A percentile compares a stretch with the other conserved stretches of the same genome.
These are phyloP conservation scores for Dimorphilus gyrociliatus DNA, from an alignment of 2,888 invertebrate genomes.

Conservation along the genomic window DNA sequence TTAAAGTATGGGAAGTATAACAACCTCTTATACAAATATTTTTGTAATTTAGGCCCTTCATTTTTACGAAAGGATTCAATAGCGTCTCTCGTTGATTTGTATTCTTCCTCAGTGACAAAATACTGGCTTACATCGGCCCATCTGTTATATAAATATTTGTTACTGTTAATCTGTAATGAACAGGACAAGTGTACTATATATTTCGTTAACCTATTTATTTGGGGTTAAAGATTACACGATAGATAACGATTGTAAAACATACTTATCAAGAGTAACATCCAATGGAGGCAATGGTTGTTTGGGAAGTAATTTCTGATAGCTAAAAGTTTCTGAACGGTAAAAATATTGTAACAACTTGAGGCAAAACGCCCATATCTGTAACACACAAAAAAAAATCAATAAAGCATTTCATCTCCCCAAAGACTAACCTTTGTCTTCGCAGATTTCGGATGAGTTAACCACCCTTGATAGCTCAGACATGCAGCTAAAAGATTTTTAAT, in stretches of 20 bases:
- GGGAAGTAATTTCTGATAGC: constrained; percentile 18
- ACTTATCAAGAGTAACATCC: constrained; percentile 18
- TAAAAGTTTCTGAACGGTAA: constrained; percentile 9
- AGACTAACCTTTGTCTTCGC: constrained; percentile 5
- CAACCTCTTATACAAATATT: constrained; percentile 16
- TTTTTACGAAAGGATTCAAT: constrained; percentile 18
- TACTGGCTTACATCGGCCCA: constrained; percentile 23
- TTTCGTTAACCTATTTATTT: too few species aligned
- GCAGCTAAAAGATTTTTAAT: too few species aligned
- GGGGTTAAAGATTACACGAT: too few species aligned
- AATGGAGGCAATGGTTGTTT: constrained; percentile 19
- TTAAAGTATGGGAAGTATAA: background rate
- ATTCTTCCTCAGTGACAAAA: constrained; percentile 23
- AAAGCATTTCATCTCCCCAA: background rate
- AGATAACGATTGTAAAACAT: constrained; percentile 7
- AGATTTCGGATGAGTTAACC: constrained; percentile 4
- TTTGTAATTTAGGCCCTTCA: constrained; percentile 19
- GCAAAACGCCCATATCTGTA: constrained; percentile 9
- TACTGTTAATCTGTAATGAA: too few species aligned
- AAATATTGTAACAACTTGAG: constrained; percentile 6
- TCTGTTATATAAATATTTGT: constrained; percentile 12
- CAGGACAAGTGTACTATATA: too few species aligned
- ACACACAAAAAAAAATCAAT: background rate
- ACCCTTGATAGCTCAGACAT: constrained; percentile 5
- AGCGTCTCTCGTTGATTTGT: constrained; percentile 18